A percentile compares a stretch with the other conserved stretches of the same genome.
Evolutionary conservation across 2,797 vertebrate species (phyloP).

Genomic region (Trichosurus vulpecula): DNA sequence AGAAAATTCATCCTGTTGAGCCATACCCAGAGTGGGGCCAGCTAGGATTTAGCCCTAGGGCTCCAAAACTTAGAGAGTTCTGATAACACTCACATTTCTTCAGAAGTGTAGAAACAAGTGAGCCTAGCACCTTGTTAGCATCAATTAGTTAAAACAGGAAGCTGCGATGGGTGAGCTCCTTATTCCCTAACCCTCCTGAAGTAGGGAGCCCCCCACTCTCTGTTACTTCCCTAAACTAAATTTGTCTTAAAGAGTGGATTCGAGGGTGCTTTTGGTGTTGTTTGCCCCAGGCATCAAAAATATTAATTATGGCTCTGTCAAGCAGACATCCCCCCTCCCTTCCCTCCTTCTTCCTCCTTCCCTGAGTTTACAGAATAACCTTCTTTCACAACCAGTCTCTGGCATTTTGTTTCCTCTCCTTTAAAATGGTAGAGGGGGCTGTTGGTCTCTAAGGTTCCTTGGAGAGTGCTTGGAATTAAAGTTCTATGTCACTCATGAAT

Average conservation of each 20-base stretch:
- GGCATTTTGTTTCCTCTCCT: background rate
- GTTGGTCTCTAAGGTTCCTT: background rate
- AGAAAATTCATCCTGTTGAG: background rate
- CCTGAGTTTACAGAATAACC: background rate
- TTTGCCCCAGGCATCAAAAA: background rate
- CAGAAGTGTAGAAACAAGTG: background rate
- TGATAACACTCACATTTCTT: background rate
- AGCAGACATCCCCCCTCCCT: background rate
- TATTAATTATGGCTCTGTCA: background rate
- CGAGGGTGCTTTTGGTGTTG: background rate
- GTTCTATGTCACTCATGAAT: background rate
- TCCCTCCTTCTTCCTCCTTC: too few relatives aligned
- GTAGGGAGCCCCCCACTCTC: background rate
- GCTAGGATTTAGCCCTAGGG: background rate
- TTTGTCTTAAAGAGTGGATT: background rate
- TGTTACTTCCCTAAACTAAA: background rate
- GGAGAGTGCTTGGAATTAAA: background rate
- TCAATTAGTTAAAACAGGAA: background rate
- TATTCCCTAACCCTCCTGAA: background rate
- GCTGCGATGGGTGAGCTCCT: background rate
- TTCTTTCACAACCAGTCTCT: background rate
- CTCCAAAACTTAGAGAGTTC: background rate
- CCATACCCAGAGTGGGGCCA: background rate
- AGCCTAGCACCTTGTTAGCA: background rate
- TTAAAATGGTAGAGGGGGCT: background rate